phyloP scores from a whole-genome alignment of 2,797 vertebrate species.

The Phrynocephalus vlangalii region DNA sequence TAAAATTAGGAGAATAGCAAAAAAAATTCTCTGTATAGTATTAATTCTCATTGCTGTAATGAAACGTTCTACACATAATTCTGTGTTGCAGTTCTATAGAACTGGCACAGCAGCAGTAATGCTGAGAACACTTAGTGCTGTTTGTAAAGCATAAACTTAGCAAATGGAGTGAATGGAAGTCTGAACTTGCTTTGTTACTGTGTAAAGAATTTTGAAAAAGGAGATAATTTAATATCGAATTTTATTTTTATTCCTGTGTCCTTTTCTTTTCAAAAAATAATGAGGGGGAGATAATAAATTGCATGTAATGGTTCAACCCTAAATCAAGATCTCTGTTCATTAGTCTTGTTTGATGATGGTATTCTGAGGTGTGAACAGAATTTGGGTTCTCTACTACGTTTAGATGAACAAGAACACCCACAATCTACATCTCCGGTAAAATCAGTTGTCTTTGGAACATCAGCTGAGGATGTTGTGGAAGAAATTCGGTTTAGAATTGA shows the following conservation, averaged over 20 bases:
- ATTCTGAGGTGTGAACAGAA: conserved; percentile 54
- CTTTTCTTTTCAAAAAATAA: conserved; percentile 38
- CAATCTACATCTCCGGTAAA: conserved; percentile 53
- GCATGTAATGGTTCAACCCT: conserved; percentile 37
- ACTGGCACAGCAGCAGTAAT: not conserved
- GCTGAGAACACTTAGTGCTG: not conserved
- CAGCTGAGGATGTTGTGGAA: conserved; percentile 91
- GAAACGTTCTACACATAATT: not conserved
- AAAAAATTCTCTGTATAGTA: not conserved
- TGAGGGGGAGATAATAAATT: conserved; percentile 53
- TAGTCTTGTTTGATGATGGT: conserved; percentile 89
- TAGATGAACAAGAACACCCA: conserved; percentile 54
- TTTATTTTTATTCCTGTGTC: not conserved
- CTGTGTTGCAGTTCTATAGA: not conserved
- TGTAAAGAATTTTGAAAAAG: conserved; percentile 26
- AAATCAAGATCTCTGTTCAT: conserved; percentile 79
- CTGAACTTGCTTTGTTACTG: conserved; percentile 32
- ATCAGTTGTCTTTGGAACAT: conserved; percentile 86
- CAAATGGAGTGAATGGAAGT: conserved; percentile 26
- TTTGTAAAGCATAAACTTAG: not conserved
- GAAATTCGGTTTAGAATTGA: conserved; percentile 98
- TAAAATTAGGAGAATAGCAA: not conserved
- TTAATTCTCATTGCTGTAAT: no score
- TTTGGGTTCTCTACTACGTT: conserved; percentile 40
- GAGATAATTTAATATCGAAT: conserved; percentile 6